phyloP scores from a whole-genome alignment of 2,797 vertebrate species.

The Megaceryle alcyon region DNA sequence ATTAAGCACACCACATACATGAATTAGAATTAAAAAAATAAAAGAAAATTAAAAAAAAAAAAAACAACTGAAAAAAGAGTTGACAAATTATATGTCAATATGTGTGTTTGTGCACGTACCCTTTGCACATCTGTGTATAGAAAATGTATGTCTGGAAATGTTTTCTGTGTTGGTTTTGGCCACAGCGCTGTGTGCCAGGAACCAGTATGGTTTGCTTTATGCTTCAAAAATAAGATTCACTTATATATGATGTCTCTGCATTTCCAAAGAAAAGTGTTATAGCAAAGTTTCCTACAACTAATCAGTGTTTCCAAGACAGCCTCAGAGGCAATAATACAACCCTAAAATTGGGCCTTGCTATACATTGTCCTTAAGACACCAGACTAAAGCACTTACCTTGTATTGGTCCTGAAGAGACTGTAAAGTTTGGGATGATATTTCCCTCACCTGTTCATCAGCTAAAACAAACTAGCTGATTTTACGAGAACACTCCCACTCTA shows the following conservation, averaged over 20 bases:
- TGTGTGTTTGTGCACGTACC: not conserved
- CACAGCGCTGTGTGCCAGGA: accelerated
- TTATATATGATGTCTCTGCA: not conserved
- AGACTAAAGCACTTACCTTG: not conserved
- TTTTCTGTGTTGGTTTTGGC: accelerated
- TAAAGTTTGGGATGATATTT: not conserved
- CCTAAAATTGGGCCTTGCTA: not conserved
- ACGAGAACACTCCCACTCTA: not conserved
- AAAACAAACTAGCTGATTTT: not conserved
- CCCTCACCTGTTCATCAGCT: not conserved
- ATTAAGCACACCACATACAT: not conserved
- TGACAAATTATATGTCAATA: not conserved
- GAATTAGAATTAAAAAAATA: not conserved
- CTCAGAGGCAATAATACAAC: not conserved
- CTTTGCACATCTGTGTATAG: not conserved
- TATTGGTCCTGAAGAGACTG: not conserved
- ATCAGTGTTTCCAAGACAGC: not conserved
- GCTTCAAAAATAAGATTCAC: not conserved
- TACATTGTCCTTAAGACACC: accelerated
- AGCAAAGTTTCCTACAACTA: not conserved
- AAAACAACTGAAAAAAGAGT: not conserved
- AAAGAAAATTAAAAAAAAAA: not conserved
- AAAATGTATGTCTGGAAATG: accelerated
- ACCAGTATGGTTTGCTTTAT: not conserved
- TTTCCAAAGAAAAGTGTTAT: not conserved